Conservation (phyloP, 2,113 vertebrate genomes). For the Myiagra hebetior region DNA sequence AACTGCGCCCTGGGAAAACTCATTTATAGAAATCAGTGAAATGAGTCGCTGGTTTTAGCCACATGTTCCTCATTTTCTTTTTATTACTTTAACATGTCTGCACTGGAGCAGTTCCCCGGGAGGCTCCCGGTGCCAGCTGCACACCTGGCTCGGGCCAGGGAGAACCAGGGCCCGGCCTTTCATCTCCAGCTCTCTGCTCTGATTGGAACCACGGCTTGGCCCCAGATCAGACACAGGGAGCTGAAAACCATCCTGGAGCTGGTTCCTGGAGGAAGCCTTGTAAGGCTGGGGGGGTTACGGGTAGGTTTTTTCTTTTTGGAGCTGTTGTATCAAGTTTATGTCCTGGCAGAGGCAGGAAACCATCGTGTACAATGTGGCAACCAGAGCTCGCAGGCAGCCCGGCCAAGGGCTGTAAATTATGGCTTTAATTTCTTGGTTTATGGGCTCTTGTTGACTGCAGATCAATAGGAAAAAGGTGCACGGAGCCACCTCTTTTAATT, state of each 20-base stretch:
- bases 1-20: slow-evolving; percentile 75
- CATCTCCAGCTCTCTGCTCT: slow-evolving; percentile 78
- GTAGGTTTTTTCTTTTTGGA: background rate
- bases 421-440: slow-evolving; percentile 1
- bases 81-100: slow-evolving; percentile 77
- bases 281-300: background rate
- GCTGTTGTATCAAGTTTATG: background rate
- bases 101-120: background rate
- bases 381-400: background rate
- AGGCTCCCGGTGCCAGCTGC: slow-evolving; percentile 6
- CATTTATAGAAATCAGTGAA: slow-evolving; percentile 75
- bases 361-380: background rate
- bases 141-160: slow-evolving; percentile 76
- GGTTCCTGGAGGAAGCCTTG: slow-evolving; percentile 15
- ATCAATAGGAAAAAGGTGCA: slow-evolving; percentile 24
- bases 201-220: slow-evolving; percentile 60
- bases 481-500: slow-evolving; percentile 4
- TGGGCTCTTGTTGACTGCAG: slow-evolving; percentile 7
- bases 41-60: slow-evolving; percentile 70
- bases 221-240: slow-evolving; percentile 56
- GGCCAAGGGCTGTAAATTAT: background rate
- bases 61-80: slow-evolving; percentile 80
- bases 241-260: slow-evolving; percentile 52
- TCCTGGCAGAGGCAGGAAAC: slow-evolving; percentile 19
- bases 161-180: slow-evolving; percentile 57